phyloP scores from a whole-genome alignment of 2,113 vertebrate species.

The Dromas ardeola region DNA sequence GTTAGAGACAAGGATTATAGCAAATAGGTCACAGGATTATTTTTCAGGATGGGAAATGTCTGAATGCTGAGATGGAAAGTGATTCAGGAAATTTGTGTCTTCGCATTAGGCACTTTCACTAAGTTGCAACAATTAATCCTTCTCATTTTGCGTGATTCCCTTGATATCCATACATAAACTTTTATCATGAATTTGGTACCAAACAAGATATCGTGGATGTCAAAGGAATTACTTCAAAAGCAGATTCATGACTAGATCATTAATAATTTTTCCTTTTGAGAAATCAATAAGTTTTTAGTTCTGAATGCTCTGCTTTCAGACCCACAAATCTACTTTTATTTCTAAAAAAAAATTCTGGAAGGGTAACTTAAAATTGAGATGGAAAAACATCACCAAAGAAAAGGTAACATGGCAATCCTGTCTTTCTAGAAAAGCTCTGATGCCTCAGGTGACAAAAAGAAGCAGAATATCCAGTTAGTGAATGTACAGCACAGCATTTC shows the following conservation, averaged over 20 bases:
- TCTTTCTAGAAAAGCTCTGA: not conserved
- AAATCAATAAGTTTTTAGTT: not conserved
- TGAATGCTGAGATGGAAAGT: not conserved
- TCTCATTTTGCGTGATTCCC: not conserved
- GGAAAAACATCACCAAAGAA: not conserved
- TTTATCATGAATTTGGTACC: not conserved
- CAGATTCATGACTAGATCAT: not conserved
- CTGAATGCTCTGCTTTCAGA: not conserved
- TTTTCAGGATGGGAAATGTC: not conserved
- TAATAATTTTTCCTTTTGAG: not conserved
- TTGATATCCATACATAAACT: not conserved
- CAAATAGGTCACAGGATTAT: not conserved
- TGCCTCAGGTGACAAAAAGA: not conserved
- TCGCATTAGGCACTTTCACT: not conserved
- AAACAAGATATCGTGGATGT: not conserved
- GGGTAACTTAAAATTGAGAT: not conserved
- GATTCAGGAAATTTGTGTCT: not conserved
- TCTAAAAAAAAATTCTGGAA: not conserved
- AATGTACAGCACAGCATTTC: not conserved
- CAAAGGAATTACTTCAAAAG: not conserved
- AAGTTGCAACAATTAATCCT: not conserved
- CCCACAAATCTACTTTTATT: not conserved
- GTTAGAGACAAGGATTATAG: not conserved
- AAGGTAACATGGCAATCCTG: not conserved
- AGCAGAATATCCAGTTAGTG: not conserved